phyloP scores from a whole-genome alignment of 2,113 vertebrate species.

The Phoxinus phoxinus region DNA sequence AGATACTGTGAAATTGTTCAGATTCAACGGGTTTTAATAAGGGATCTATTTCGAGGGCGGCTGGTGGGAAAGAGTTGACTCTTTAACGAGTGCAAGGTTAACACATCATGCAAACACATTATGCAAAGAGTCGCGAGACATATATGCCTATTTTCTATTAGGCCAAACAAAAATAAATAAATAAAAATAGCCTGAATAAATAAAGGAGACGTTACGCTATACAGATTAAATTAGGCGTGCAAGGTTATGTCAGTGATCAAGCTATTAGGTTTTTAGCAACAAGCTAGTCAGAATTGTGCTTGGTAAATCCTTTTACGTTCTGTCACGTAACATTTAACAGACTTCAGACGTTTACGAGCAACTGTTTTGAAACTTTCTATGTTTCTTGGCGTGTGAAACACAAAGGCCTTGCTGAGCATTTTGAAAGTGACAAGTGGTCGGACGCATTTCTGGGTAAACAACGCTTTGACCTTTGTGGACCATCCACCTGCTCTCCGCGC shows the following conservation, averaged over 20 bases:
- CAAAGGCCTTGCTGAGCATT: slow-evolving; percentile 50
- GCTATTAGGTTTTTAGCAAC: not conserved
- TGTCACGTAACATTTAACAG: not conserved
- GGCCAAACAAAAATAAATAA: not conserved
- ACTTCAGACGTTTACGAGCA: not conserved
- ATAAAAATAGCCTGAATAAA: not conserved
- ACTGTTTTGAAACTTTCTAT: slow-evolving; percentile 20
- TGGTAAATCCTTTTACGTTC: not conserved
- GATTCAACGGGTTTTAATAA: slow-evolving; percentile 56
- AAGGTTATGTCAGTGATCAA: not conserved
- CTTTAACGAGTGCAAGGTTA: slow-evolving; percentile 62
- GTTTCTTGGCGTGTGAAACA: slow-evolving; percentile 30
- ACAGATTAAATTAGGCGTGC: not conserved
- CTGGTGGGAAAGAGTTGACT: slow-evolving; percentile 53
- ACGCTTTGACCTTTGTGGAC: slow-evolving; percentile 55
- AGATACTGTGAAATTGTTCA: slow-evolving; percentile 57
- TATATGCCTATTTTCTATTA: not conserved
- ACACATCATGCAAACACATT: slow-evolving; percentile 35
- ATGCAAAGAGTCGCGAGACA: not conserved
- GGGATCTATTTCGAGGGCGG: slow-evolving; percentile 52
- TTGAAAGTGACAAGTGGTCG: slow-evolving; percentile 42
- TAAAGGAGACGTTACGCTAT: not conserved
- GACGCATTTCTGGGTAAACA: slow-evolving; percentile 30
- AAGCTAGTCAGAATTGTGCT: not conserved
- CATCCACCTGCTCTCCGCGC: slow-evolving; percentile 59